Evolutionary conservation across 2,113 vertebrate species (phyloP).

Genomic region (Phoenicopterus ruber): DNA sequence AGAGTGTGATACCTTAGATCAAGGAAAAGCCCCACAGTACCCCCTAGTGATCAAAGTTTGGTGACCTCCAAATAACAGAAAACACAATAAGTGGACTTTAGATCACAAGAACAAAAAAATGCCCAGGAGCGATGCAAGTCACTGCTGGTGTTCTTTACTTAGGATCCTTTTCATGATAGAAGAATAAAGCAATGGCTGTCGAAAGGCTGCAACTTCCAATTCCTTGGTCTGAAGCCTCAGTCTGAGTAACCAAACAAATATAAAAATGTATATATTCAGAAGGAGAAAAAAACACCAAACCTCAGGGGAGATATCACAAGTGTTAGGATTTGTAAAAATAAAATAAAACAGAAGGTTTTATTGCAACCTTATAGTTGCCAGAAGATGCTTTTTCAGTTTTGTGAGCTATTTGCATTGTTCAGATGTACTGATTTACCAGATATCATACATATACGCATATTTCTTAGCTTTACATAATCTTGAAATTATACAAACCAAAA

Average conservation of each 20-base stretch:
- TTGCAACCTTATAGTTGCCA: neutral
- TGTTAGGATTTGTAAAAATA: conserved; percentile 60
- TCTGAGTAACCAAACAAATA: conserved; percentile 75
- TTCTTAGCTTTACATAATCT: neutral
- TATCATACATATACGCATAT: neutral
- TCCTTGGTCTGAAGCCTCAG: conserved; percentile 74
- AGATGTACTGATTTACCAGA: neutral
- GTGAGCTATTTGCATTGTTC: neutral
- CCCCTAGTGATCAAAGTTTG: conserved; percentile 82
- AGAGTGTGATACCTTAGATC: conserved; percentile 67
- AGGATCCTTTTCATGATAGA: conserved; percentile 79
- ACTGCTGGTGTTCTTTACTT: conserved; percentile 81
- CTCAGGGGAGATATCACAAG: conserved; percentile 49
- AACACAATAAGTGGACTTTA: conserved; percentile 82
- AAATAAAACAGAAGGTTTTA: conserved; percentile 47
- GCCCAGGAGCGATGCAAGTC: conserved; percentile 80
- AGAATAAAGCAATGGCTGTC: conserved; percentile 76
- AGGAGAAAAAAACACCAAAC: conserved; percentile 48
- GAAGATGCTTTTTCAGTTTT: neutral
- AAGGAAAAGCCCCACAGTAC: conserved; percentile 76
- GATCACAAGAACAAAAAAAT: conserved; percentile 85
- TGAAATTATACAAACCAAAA: neutral
- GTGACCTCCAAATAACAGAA: conserved; percentile 83
- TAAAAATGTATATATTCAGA: conserved; percentile 68
- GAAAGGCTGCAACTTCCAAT: conserved; percentile 74